These are phyloP conservation scores for Egretta garzetta DNA, from an alignment of 2,113 vertebrate species.

Conservation along the genomic window DNA sequence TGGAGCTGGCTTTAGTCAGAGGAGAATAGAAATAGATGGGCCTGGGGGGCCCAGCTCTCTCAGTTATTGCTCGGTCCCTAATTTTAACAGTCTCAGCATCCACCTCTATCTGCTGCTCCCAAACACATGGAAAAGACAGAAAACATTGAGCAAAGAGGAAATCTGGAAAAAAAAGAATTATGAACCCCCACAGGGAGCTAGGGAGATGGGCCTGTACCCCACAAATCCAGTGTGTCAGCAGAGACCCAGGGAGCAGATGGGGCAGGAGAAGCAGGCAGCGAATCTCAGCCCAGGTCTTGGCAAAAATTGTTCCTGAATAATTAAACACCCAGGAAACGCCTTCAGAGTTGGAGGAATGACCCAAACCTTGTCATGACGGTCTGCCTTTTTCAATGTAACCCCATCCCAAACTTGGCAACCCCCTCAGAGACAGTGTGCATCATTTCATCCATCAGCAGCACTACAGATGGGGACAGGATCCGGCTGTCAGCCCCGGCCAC, in stretches of 20 bases:
- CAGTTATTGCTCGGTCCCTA: not conserved
- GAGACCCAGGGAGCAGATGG: not conserved
- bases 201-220: not conserved
- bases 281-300: too few species aligned
- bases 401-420: not conserved
- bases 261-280: not conserved
- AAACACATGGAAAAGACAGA: not conserved
- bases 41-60: not conserved
- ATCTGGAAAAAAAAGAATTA: not conserved
- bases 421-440: not conserved
- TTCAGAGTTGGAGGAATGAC: not conserved
- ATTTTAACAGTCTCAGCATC: not conserved
- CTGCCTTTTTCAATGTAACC: not conserved
- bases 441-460: not conserved
- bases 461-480: not conserved
- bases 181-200: not conserved
- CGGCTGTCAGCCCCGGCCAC: not conserved
- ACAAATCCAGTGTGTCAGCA: not conserved
- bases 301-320: not conserved
- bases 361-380: not conserved
- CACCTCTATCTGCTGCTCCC: not conserved
- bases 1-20: not conserved
- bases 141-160: not conserved
- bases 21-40: not conserved
- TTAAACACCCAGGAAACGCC: not conserved